Evolutionary conservation across 2,797 vertebrate species (phyloP).

Genomic region (Rachycentron canadum): DNA sequence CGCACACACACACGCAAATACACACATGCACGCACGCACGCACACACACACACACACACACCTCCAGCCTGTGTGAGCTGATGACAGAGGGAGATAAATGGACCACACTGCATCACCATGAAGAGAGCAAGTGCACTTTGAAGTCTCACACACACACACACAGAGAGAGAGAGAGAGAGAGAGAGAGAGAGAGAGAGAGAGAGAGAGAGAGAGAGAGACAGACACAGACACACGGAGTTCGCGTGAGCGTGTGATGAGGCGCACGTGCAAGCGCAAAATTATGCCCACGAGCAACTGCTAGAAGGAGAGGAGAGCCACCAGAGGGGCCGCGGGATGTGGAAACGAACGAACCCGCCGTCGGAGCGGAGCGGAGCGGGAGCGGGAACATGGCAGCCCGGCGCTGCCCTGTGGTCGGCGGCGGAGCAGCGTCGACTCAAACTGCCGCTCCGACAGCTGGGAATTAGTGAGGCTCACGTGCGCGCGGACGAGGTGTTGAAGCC

Average conservation of each 20-base stretch:
- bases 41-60: no score
- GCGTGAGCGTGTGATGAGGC: constrained; percentile 20
- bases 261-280: constrained; percentile 34
- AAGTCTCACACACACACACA: background rate
- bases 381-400: background rate
- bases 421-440: background rate
- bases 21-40: no score
- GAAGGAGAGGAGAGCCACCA: background rate
- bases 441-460: background rate
- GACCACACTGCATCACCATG: constrained; percentile 28
- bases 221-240: background rate
- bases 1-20: no score
- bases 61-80: constrained; percentile 9
- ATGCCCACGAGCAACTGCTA: background rate
- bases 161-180: no score
- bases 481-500: background rate
- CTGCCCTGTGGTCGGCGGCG: background rate
- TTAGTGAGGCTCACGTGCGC: background rate
- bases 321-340: background rate
- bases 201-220: no score
- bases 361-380: no score
- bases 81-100: constrained; percentile 27
- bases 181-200: no score
- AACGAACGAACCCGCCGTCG: background rate
- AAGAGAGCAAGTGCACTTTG: constrained; percentile 17